phyloP scores from a whole-genome alignment of 2,888 invertebrate species.

The Siphlonurus alternatus region DNA sequence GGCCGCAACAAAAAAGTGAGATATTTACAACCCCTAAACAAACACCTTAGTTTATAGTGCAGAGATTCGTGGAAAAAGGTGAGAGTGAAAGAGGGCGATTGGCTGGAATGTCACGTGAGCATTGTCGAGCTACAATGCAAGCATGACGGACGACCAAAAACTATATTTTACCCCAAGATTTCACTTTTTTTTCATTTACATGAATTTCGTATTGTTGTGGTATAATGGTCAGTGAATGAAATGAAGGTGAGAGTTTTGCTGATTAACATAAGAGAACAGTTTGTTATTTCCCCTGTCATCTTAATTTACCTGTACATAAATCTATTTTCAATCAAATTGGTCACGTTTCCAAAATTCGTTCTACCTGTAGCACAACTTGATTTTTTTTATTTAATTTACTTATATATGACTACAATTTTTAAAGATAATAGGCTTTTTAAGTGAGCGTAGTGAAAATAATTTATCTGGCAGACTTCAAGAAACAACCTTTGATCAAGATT shows the following conservation, averaged over 20 bases:
- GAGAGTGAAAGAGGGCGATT: neutral
- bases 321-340: neutral
- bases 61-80: neutral
- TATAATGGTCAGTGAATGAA: neutral
- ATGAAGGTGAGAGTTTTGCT: neutral
- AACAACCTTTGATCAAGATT: too few relatives aligned
- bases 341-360: too few relatives aligned
- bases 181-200: neutral
- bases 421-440: too few relatives aligned
- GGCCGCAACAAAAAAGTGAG: too few relatives aligned
- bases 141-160: neutral
- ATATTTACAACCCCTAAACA: neutral
- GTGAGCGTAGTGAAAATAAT: too few relatives aligned
- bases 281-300: neutral
- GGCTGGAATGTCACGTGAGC: too few relatives aligned
- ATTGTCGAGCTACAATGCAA: neutral
- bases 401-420: too few relatives aligned
- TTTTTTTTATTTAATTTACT: too few relatives aligned
- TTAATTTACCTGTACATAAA: neutral
- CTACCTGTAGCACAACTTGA: too few relatives aligned
- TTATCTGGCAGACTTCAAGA: too few relatives aligned
- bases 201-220: neutral
- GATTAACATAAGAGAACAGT: too few relatives aligned
- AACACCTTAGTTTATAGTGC: neutral
- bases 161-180: neutral